phyloP scores from a whole-genome alignment of 1,140 invertebrate species.

The Drosophila paulistorum region DNA sequence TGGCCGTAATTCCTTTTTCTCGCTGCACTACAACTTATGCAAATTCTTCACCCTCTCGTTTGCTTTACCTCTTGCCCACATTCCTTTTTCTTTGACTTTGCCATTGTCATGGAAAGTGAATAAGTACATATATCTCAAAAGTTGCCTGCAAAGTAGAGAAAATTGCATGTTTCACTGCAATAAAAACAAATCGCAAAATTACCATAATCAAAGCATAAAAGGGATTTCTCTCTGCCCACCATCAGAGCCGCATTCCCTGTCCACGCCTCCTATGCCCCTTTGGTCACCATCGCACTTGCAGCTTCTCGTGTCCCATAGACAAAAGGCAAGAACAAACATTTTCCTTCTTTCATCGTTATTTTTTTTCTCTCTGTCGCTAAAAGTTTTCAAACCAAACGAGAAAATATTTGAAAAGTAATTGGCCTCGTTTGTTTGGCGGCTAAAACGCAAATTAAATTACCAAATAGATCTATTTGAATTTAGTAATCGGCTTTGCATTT shows the following conservation, averaged over 20 bases:
- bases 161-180: constrained; percentile 72
- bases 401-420: constrained; percentile 68
- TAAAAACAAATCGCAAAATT: constrained; percentile 75
- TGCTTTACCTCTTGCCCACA: constrained; percentile 12
- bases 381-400: constrained; percentile 48
- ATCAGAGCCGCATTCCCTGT: background rate
- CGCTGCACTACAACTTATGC: constrained; percentile 41
- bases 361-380: constrained; percentile 15
- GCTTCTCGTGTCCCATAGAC: constrained; percentile 19
- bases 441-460: constrained; percentile 58
- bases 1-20: background rate
- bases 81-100: constrained; percentile 41
- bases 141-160: constrained; percentile 34
- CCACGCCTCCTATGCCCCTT: constrained; percentile 9
- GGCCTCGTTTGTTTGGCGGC: constrained; percentile 62
- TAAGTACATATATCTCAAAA: constrained; percentile 33
- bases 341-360: background rate
- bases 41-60: constrained; percentile 57
- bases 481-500: constrained; percentile 42
- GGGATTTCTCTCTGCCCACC: constrained; percentile 42
- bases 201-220: constrained; percentile 75
- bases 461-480: constrained; percentile 63
- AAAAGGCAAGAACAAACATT: constrained; percentile 29
- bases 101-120: constrained; percentile 42
- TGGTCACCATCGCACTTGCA: constrained; percentile 13